Conservation (phyloP, 2,888 invertebrate species). For the Plagiodera versicolora region DNA sequence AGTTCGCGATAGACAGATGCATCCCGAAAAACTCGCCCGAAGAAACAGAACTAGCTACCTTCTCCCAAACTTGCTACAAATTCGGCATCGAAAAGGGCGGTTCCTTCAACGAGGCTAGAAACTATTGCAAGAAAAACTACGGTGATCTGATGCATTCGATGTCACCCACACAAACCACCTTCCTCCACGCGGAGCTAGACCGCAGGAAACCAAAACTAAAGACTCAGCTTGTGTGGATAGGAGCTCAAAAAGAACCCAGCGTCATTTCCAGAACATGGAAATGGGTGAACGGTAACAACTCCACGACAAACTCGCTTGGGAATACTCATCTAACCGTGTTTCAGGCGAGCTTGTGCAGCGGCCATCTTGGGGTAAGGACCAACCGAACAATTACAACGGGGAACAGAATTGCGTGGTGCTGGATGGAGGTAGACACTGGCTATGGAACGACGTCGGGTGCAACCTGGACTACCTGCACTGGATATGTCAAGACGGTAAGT, state of each 20-base stretch:
- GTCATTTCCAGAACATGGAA: slow-evolving; percentile 83
- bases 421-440: slow-evolving; percentile 87
- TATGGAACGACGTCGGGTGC: slow-evolving; percentile 94
- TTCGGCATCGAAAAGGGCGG: slow-evolving; percentile 81
- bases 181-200: slow-evolving; percentile 78
- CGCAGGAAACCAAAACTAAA: slow-evolving; percentile 76
- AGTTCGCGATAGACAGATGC: slow-evolving; percentile 84
- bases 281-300: slow-evolving; percentile 90
- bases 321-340: too few relatives aligned
- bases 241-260: slow-evolving; percentile 85
- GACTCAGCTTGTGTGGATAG: slow-evolving; percentile 89
- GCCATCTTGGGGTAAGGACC: slow-evolving; percentile 91
- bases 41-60: slow-evolving; percentile 81
- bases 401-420: slow-evolving; percentile 94
- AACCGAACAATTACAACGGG: slow-evolving; percentile 94
- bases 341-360: slow-evolving; percentile 64
- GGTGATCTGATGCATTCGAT: slow-evolving; percentile 74
- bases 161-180: slow-evolving; percentile 60
- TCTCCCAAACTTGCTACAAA: slow-evolving; percentile 86
- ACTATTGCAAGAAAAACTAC: slow-evolving; percentile 68
- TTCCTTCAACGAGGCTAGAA: slow-evolving; percentile 79
- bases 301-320: too few relatives aligned
- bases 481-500: slow-evolving; percentile 89
- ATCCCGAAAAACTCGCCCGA: slow-evolving; percentile 72
- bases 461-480: slow-evolving; percentile 91